phyloP scores from a whole-genome alignment of 2,797 vertebrate genomes.

The Capromys pilorides region DNA sequence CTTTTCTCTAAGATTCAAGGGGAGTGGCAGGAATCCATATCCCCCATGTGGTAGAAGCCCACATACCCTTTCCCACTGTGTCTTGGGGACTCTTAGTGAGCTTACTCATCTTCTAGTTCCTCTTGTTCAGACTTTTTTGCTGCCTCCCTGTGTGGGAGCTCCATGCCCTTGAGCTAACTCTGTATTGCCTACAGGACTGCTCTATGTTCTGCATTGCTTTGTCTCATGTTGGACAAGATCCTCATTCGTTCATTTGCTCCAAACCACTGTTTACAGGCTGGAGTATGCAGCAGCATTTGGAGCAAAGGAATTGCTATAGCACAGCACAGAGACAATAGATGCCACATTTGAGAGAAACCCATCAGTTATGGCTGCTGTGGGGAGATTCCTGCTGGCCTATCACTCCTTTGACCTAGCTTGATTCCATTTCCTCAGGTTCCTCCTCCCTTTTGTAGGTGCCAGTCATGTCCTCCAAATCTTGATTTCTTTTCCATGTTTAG shows the following conservation, averaged over 20 bases:
- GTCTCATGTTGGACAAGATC: neutral
- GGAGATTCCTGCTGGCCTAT: neutral
- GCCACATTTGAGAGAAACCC: neutral
- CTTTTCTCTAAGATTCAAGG: neutral
- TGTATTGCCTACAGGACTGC: neutral
- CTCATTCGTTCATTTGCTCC: neutral
- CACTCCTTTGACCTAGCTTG: neutral
- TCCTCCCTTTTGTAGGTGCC: neutral
- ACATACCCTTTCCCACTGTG: neutral
- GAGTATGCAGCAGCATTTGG: neutral
- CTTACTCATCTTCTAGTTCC: neutral
- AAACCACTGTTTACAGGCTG: neutral
- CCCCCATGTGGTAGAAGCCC: neutral
- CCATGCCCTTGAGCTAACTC: neutral
- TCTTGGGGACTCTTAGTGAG: neutral
- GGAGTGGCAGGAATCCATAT: neutral
- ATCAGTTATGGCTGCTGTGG: no score
- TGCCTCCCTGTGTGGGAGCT: neutral
- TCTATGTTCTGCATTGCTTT: neutral
- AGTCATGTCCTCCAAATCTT: neutral
- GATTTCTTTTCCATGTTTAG: neutral
- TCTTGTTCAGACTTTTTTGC: neutral
- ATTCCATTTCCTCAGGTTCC: neutral
- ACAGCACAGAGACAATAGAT: neutral
- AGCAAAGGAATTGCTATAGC: neutral